Conservation (phyloP, 2,797 vertebrate species). For the Acipenser transmontanus region DNA sequence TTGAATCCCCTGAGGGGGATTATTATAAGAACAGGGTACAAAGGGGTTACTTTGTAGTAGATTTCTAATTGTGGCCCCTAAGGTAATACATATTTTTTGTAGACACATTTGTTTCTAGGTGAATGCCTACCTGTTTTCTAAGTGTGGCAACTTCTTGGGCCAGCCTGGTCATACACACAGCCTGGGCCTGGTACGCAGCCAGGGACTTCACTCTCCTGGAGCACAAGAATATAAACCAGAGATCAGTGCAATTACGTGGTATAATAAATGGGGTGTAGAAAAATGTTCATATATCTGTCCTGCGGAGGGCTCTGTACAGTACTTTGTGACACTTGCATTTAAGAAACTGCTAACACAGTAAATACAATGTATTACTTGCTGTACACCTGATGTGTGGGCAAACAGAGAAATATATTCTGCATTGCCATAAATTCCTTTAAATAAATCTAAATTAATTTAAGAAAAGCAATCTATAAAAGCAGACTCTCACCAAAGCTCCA, state of each 20-base stretch:
- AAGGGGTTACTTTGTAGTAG: neutral
- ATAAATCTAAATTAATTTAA: no score
- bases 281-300: neutral
- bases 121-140: constrained; percentile 21
- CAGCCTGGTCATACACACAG: constrained; percentile 20
- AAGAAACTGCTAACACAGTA: neutral
- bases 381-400: neutral
- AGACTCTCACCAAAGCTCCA: constrained; percentile 27
- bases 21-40: neutral
- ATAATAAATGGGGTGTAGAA: neutral
- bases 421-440: no score
- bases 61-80: no score
- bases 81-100: no score
- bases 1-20: no score
- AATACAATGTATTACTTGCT: neutral
- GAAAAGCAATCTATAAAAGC: neutral
- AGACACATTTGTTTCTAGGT: no score
- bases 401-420: neutral
- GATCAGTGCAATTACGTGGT: neutral
- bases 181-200: constrained; percentile 22
- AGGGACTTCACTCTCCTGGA: constrained; percentile 19
- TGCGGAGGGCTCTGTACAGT: neutral
- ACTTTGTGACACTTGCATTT: neutral
- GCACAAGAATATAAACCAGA: constrained; percentile 6
- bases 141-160: constrained; percentile 25